These are phyloP conservation scores for Macrobrachium nipponense DNA, from an alignment of 1,140 invertebrate genomes.

Conservation along the genomic window DNA sequence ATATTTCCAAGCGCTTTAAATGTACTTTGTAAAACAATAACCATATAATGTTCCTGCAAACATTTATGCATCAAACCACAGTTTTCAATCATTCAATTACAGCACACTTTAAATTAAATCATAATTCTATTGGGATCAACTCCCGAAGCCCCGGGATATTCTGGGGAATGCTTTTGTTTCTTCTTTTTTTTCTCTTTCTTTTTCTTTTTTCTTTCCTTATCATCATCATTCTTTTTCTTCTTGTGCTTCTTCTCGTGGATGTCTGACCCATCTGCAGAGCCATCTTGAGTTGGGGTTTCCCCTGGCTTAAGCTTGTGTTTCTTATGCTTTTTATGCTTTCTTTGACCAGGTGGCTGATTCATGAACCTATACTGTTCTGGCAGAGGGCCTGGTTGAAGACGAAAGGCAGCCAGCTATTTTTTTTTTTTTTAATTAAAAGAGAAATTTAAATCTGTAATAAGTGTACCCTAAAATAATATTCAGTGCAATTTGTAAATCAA, in stretches of 20 bases:
- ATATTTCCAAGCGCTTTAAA: too few species aligned
- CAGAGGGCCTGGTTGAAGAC: constrained; percentile 94
- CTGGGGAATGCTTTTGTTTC: constrained; percentile 92
- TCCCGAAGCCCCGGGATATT: constrained; percentile 74
- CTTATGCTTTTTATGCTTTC: constrained; percentile 95
- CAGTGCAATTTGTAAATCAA: too few species aligned
- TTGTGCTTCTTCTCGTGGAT: constrained; percentile 96
- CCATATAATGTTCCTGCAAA: too few species aligned
- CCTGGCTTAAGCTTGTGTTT: constrained; percentile 83
- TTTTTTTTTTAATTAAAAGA: neutral
- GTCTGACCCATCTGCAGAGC: constrained; percentile 72
- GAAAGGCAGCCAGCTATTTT: constrained; percentile 89
- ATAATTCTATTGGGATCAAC: constrained; percentile 46
- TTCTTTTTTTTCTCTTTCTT: constrained; percentile 94
- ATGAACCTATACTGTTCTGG: constrained; percentile 96
- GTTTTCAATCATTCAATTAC: too few species aligned
- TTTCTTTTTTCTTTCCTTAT: constrained; percentile 93
- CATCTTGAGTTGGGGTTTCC: constrained; percentile 75
- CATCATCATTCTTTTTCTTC: constrained; percentile 95
- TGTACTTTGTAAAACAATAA: too few species aligned
- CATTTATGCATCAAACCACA: too few species aligned
- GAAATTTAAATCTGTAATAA: too few species aligned
- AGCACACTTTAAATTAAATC: constrained; percentile 1
- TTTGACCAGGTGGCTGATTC: constrained; percentile 81
- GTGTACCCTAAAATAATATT: too few species aligned